Evolutionary conservation across 1,140 invertebrate species (phyloP).

Genomic region (Anoplolepis gracilipes): DNA sequence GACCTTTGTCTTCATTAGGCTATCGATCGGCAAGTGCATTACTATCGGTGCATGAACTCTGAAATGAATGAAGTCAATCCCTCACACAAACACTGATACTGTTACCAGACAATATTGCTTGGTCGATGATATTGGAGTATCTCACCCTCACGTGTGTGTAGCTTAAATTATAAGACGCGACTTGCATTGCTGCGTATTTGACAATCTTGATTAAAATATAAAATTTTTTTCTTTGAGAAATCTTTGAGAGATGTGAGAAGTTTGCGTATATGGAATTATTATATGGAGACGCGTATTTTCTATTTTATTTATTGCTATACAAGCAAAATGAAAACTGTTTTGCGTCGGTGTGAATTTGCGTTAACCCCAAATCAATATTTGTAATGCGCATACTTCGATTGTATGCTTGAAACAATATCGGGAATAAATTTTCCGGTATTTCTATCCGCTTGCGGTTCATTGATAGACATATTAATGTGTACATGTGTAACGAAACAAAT

Average conservation of each 20-base stretch:
- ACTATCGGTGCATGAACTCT: slow-evolving; percentile 57
- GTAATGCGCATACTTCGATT: neutral
- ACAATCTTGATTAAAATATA: neutral
- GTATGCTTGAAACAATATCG: slow-evolving; percentile 30
- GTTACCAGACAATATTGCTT: slow-evolving; percentile 4
- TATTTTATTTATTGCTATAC: slow-evolving; percentile 34
- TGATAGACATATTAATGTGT: slow-evolving; percentile 65
- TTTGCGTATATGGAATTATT: neutral
- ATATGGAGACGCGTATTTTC: slow-evolving; percentile 3
- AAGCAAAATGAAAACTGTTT: slow-evolving; percentile 48
- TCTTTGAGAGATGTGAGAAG: neutral
- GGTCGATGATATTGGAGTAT: neutral
- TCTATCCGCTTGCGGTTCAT: slow-evolving; percentile 57
- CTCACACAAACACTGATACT: slow-evolving; percentile 36
- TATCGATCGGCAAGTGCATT: slow-evolving; percentile 69
- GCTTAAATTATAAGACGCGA: neutral
- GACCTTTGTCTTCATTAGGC: slow-evolving; percentile 69
- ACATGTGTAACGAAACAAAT: slow-evolving; percentile 64
- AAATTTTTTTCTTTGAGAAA: neutral
- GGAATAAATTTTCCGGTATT: slow-evolving; percentile 65
- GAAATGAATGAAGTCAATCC: slow-evolving; percentile 50
- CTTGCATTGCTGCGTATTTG: neutral
- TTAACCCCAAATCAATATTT: slow-evolving; percentile 60
- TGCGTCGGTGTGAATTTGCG: slow-evolving; percentile 56
- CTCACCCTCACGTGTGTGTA: neutral